A percentile compares a stretch with the other conserved stretches of the same genome.
Conservation (phyloP, 2,797 vertebrate genomes). For the Lycodopsis pacificus region DNA sequence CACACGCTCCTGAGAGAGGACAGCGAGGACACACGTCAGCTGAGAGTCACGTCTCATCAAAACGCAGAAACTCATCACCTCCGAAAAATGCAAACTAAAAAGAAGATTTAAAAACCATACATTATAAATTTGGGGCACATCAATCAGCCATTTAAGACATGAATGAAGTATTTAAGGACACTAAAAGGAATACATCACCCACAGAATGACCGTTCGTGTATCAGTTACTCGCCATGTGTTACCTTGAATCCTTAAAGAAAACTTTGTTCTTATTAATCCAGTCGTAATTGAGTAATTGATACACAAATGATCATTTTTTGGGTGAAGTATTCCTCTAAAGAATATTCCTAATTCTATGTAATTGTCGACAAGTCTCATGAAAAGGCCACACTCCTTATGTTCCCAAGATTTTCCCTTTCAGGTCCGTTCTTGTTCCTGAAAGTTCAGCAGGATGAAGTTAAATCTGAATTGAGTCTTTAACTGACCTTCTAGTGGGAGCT, state of each 20-base stretch:
- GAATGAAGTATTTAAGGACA: too few species aligned
- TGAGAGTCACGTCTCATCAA: not conserved
- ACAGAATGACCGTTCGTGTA: too few species aligned
- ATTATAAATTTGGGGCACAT: not conserved
- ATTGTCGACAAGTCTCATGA: not conserved
- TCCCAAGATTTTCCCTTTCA: not conserved
- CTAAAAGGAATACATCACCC: too few species aligned
- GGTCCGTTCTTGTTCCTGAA: not conserved
- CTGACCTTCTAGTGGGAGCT: conserved; percentile 77
- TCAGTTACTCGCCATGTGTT: too few species aligned
- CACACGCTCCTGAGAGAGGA: conserved; percentile 33
- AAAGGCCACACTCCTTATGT: not conserved
- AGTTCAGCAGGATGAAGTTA: not conserved
- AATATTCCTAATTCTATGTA: not conserved
- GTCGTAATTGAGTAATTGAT: too few species aligned
- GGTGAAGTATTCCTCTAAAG: too few species aligned
- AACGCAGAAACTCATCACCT: not conserved
- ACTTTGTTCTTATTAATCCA: too few species aligned
- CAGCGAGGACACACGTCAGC: not conserved
- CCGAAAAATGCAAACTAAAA: not conserved
- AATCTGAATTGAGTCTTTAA: not conserved
- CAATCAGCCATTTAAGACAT: not conserved
- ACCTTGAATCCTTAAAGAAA: too few species aligned
- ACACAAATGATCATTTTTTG: too few species aligned
- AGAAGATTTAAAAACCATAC: not conserved